These are phyloP conservation scores for Erannis defoliaria DNA, from an alignment of 2,888 invertebrate species.

Conservation along the genomic window DNA sequence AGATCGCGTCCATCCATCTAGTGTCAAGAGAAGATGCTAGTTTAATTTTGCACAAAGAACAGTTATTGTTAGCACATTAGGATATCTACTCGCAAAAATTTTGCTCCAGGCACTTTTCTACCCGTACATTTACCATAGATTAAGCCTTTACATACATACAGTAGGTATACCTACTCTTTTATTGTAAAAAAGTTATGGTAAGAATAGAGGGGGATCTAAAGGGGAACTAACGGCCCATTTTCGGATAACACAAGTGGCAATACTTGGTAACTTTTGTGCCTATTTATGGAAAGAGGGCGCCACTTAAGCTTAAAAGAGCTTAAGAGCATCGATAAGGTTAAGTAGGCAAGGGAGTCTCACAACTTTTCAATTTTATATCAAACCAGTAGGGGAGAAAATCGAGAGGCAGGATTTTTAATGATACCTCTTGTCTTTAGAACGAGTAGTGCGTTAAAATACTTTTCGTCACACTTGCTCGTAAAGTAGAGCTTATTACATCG, in stretches of 20 bases:
- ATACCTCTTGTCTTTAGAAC: conserved; percentile 19
- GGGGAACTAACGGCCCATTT: conserved; percentile 44
- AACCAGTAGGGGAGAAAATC: conserved; percentile 24
- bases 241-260: conserved; percentile 43
- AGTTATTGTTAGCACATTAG: too few relatives aligned
- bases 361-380: conserved; percentile 34
- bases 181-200: conserved; percentile 44
- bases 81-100: too few relatives aligned
- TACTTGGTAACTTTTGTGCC: conserved; percentile 38
- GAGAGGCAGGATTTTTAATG: conserved; percentile 20
- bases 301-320: conserved; percentile 41
- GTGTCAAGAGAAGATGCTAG: too few relatives aligned
- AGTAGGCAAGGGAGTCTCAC: conserved; percentile 25
- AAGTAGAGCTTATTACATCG: too few relatives aligned
- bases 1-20: too few relatives aligned
- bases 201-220: conserved; percentile 35
- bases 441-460: conserved; percentile 31
- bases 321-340: conserved; percentile 38
- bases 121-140: too few relatives aligned
- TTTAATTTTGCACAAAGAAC: too few relatives aligned
- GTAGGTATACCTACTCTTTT: conserved; percentile 46
- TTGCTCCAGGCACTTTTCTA: neutral
- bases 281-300: conserved; percentile 40
- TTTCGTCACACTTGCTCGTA: too few relatives aligned
- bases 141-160: too few relatives aligned